These are phyloP conservation scores for Ciona savignyi DNA, from an alignment of 23 tunicate species.

Conservation along the genomic window DNA sequence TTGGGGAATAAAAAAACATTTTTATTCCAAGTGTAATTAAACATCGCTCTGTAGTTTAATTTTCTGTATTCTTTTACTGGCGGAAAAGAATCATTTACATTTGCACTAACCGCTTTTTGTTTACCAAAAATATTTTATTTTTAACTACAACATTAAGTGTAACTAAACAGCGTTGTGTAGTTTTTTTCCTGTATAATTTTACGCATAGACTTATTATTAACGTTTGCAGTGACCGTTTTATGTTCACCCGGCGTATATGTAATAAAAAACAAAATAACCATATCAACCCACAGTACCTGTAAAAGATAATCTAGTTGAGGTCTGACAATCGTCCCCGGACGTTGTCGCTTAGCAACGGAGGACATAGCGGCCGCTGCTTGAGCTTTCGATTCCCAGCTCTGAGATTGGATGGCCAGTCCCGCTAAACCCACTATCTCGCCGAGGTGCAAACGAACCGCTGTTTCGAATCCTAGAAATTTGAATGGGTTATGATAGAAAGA, in stretches of 20 bases:
- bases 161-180: background rate
- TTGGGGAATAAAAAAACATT: too few species aligned
- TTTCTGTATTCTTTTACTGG: too few species aligned
- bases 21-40: background rate
- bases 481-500: background rate
- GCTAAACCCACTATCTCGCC: conserved; percentile 42
- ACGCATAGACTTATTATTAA: background rate
- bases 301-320: conserved; percentile 37
- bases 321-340: conserved; percentile 29
- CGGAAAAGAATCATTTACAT: too few species aligned
- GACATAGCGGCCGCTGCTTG: conserved; percentile 81
- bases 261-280: background rate
- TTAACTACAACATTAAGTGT: too few species aligned
- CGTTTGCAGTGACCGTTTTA: too few species aligned
- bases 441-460: conserved; percentile 56
- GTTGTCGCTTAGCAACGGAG: conserved; percentile 57
- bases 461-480: conserved; percentile 28
- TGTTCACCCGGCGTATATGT: background rate
- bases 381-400: conserved; percentile 59
- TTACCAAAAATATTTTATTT: too few species aligned
- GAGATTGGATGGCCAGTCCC: conserved; percentile 36
- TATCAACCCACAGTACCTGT: conserved; percentile 10
- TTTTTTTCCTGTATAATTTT: too few species aligned
- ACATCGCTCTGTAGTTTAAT: too few species aligned
- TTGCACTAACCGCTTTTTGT: too few species aligned